Conservation (phyloP, 2,888 invertebrate genomes). For the Sepiola atlantica region DNA sequence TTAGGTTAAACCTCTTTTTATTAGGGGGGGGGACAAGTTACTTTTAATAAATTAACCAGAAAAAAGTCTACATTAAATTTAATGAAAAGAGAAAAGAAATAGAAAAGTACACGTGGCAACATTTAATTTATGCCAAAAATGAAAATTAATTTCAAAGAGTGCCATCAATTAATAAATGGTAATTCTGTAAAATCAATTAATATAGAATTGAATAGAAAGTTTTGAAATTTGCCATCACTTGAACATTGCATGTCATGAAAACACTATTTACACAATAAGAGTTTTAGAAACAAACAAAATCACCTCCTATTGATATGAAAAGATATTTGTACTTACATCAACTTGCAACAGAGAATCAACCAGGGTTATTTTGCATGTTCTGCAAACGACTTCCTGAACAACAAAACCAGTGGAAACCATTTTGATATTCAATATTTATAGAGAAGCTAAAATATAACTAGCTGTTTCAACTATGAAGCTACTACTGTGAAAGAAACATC, state of each 20-base stretch:
- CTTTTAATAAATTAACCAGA: background rate
- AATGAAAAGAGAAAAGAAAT: background rate
- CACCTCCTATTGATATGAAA: background rate
- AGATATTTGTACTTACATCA: background rate
- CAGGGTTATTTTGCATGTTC: background rate
- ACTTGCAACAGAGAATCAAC: conserved; percentile 24
- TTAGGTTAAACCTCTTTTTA: no score
- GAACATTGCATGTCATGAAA: background rate
- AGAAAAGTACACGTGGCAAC: background rate
- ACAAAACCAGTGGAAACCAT: conserved; percentile 1
- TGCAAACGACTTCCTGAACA: background rate
- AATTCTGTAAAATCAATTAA: background rate
- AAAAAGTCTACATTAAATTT: background rate
- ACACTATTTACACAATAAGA: background rate
- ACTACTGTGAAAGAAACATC: background rate
- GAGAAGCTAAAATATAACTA: background rate
- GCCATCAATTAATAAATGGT: background rate
- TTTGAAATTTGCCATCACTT: background rate
- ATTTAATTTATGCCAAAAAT: background rate
- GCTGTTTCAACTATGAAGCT: background rate
- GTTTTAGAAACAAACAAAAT: background rate
- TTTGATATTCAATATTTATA: background rate
- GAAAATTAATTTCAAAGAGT: no score
- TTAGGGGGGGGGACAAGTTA: no score
- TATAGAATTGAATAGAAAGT: background rate